phyloP scores from a whole-genome alignment of 2,797 vertebrate species.

The Lutjanus argentimaculatus region DNA sequence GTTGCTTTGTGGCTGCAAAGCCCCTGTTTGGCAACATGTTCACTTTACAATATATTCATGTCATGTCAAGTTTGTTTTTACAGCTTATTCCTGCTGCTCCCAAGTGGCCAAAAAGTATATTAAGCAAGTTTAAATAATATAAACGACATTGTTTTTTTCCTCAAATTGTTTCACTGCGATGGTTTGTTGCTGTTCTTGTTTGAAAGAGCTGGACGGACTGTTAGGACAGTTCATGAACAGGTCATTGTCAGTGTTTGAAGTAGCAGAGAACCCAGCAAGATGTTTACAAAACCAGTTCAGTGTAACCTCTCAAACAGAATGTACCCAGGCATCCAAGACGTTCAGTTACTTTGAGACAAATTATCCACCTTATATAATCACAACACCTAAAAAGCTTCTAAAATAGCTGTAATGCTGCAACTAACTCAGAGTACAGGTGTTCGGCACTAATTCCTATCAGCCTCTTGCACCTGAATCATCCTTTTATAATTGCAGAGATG shows the following conservation, averaged over 20 bases:
- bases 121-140: too few relatives aligned
- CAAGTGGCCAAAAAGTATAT: too few relatives aligned
- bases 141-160: too few relatives aligned
- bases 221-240: background rate
- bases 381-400: constrained; percentile 31
- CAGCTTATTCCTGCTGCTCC: too few relatives aligned
- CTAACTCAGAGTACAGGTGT: constrained; percentile 42
- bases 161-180: background rate
- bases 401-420: constrained; percentile 29
- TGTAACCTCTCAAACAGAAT: constrained; percentile 20
- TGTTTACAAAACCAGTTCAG: constrained; percentile 8
- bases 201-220: background rate
- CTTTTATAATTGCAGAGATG: constrained; percentile 57
- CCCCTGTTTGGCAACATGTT: too few relatives aligned
- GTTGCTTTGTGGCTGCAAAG: background rate
- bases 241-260: background rate
- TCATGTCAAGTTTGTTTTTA: too few relatives aligned
- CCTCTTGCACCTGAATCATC: constrained; percentile 51
- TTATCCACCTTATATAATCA: constrained; percentile 39
- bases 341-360: background rate
- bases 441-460: constrained; percentile 44
- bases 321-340: background rate
- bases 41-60: too few relatives aligned
- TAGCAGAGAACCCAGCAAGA: background rate
- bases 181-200: background rate